Evolutionary conservation across 2,888 invertebrate genomes (phyloP).

Genomic region (Cerastis rubricosa): DNA sequence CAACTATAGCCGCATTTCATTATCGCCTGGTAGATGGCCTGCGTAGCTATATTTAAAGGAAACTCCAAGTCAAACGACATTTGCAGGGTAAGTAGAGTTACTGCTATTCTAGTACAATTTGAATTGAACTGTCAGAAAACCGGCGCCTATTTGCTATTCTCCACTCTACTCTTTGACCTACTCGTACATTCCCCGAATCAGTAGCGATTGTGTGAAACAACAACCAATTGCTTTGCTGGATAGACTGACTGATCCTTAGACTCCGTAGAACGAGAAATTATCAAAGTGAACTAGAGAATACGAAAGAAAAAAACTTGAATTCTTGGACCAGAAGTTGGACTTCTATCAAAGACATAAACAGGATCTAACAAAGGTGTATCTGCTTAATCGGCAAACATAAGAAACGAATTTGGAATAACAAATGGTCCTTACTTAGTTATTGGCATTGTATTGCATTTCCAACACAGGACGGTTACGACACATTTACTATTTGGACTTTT

Average conservation of each 20-base stretch:
- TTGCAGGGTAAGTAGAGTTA: not conserved
- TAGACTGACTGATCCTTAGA: not conserved
- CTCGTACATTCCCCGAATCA: not conserved
- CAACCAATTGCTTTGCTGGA: not conserved
- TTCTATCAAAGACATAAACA: not conserved
- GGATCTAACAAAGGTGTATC: not conserved
- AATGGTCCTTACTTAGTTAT: not conserved
- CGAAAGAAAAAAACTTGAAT: not conserved
- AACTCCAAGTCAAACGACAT: not conserved
- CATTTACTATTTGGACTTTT: not conserved
- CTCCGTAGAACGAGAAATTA: not conserved
- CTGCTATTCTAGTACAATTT: not conserved
- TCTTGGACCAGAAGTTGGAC: not conserved
- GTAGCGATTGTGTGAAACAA: not conserved
- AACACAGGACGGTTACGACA: not conserved
- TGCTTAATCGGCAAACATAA: not conserved
- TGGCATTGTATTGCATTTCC: not conserved
- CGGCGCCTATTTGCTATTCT: not conserved
- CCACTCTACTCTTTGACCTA: not conserved
- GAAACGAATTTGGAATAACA: not conserved
- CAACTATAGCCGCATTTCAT: not conserved
- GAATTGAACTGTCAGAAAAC: not conserved
- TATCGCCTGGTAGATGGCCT: slow-evolving; percentile 25
- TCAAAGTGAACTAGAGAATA: not conserved
- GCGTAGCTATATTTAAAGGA: not conserved